These are phyloP conservation scores for Rhinopomastus cyanomelas DNA, from an alignment of 2,113 vertebrate species.

Conservation along the genomic window DNA sequence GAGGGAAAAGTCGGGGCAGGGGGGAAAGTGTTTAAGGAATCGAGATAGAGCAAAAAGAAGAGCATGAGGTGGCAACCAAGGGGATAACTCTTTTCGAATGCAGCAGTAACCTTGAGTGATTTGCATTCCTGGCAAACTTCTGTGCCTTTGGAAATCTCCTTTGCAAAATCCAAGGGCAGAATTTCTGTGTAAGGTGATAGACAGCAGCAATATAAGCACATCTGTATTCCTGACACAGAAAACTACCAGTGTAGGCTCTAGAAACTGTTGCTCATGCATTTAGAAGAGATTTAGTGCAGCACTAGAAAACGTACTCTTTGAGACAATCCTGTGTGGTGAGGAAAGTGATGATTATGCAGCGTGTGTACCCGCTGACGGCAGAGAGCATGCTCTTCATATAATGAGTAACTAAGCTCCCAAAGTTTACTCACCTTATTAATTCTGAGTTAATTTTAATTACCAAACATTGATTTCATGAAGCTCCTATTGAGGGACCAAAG, in stretches of 20 bases:
- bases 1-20: neutral
- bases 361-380: neutral
- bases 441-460: neutral
- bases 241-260: neutral
- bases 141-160: neutral
- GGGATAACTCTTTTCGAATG: neutral
- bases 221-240: neutral
- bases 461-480: neutral
- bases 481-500: neutral
- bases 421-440: neutral
- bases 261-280: neutral
- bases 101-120: neutral
- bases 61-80: neutral
- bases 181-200: neutral
- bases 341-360: neutral
- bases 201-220: neutral
- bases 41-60: neutral
- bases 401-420: neutral
- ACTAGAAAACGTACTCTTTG: slow-evolving; percentile 1
- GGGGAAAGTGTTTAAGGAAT: neutral
- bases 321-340: neutral
- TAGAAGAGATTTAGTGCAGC: neutral
- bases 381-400: slow-evolving; percentile 21
- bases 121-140: neutral
- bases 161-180: neutral